Conservation (phyloP, 2,797 vertebrate genomes). For the Ptychadena robeensis region DNA sequence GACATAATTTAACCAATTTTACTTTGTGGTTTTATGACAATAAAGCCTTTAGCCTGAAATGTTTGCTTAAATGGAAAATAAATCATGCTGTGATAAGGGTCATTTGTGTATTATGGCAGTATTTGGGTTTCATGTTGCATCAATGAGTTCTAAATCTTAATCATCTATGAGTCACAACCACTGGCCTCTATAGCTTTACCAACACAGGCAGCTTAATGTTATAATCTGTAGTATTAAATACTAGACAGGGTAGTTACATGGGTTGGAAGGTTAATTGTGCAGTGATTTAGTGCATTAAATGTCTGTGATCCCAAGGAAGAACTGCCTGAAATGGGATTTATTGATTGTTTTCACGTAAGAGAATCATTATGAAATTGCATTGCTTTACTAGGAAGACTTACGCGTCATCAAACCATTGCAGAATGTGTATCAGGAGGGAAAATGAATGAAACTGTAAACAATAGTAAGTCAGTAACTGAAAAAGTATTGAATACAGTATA, state of each 20-base stretch:
- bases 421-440: neutral
- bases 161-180: slow-evolving; percentile 25
- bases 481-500: no score
- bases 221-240: slow-evolving; percentile 49
- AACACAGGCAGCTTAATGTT: slow-evolving; percentile 35
- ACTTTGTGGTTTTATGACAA: neutral
- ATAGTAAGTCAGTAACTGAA: no score
- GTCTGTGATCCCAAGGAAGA: slow-evolving; percentile 11
- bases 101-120: neutral
- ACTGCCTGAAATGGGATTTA: slow-evolving; percentile 29
- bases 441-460: neutral
- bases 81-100: neutral
- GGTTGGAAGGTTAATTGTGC: slow-evolving; percentile 40
- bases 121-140: slow-evolving; percentile 24
- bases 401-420: neutral
- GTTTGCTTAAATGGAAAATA: neutral
- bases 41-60: neutral
- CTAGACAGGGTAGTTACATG: slow-evolving; percentile 19
- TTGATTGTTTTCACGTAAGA: slow-evolving; percentile 12
- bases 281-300: slow-evolving; percentile 18
- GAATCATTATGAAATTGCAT: slow-evolving; percentile 46
- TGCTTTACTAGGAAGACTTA: neutral
- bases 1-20: neutral
- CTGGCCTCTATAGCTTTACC: slow-evolving; percentile 11
- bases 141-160: slow-evolving; percentile 23